Conservation (phyloP, 2,797 vertebrate species). For the Knipowitschia caucasica region DNA sequence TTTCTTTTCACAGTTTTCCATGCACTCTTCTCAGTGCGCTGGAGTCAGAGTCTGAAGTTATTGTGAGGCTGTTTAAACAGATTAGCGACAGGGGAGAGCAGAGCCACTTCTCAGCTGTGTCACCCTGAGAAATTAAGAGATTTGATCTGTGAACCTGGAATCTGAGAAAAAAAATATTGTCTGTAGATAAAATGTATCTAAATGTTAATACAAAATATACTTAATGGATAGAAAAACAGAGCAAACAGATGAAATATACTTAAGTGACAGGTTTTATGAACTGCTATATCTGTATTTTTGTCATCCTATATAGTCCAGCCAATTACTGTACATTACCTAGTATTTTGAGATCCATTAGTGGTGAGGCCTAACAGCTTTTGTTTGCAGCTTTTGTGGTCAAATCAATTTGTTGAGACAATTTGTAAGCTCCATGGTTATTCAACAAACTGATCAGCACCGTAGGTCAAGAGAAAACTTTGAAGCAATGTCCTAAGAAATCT, state of each 20-base stretch:
- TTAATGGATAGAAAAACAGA: background rate
- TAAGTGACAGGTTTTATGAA: background rate
- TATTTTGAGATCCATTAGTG: background rate
- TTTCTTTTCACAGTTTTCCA: conserved; percentile 10
- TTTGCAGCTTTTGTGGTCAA: background rate
- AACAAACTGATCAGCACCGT: no score
- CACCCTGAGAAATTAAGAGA: conserved; percentile 17
- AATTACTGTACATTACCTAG: background rate
- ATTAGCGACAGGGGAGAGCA: conserved; percentile 14
- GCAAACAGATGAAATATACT: background rate
- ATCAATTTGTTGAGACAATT: background rate
- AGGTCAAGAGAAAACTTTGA: no score
- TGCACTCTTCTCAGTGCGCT: background rate
- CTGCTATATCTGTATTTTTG: background rate
- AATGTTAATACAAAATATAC: no score
- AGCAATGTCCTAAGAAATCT: no score
- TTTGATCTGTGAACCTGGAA: conserved; percentile 10
- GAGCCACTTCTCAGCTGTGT: background rate
- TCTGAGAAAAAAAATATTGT: no score
- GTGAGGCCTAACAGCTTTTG: background rate
- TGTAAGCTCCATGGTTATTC: conserved; percentile 1
- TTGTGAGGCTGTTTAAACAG: conserved; percentile 11
- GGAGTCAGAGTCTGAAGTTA: conserved; percentile 13
- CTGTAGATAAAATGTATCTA: no score
- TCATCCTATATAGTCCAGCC: background rate